phyloP scores from a whole-genome alignment of 1,140 invertebrate species.

The Dendrolimus punctatus region DNA sequence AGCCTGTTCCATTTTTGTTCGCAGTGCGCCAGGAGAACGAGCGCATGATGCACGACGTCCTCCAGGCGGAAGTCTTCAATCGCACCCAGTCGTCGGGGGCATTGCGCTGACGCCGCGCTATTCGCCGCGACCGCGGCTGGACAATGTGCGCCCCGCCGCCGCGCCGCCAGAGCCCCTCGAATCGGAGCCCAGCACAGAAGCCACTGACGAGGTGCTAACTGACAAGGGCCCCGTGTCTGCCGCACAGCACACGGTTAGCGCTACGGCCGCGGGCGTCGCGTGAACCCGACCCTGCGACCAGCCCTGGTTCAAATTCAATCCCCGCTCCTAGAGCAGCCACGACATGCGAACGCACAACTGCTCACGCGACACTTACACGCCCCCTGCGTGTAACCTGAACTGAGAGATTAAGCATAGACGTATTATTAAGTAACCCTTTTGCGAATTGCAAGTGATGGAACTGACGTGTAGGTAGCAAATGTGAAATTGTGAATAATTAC shows the following conservation, averaged over 20 bases:
- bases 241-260: slow-evolving; percentile 26
- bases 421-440: slow-evolving; percentile 22
- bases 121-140: slow-evolving; percentile 58
- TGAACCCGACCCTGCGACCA: slow-evolving; percentile 24
- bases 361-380: slow-evolving; percentile 14
- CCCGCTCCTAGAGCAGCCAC: slow-evolving; percentile 10
- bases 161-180: slow-evolving; percentile 52
- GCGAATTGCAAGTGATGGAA: slow-evolving; percentile 26
- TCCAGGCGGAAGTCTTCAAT: slow-evolving; percentile 66
- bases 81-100: slow-evolving; percentile 67
- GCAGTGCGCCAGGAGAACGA: slow-evolving; percentile 70
- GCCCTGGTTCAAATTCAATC: slow-evolving; percentile 10
- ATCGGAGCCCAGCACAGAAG: slow-evolving; percentile 26
- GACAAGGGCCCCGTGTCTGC: slow-evolving; percentile 9
- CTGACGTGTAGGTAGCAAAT: slow-evolving; percentile 47
- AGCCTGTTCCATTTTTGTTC: slow-evolving; percentile 42
- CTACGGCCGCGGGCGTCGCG: slow-evolving; percentile 28
- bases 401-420: slow-evolving; percentile 28
- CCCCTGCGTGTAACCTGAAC: slow-evolving; percentile 20
- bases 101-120: slow-evolving; percentile 67
- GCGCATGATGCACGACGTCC: slow-evolving; percentile 67
- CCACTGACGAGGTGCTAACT: slow-evolving; percentile 9
- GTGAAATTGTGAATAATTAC: slow-evolving; percentile 50
- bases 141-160: slow-evolving; percentile 55
- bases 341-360: slow-evolving; percentile 19